Evolutionary conservation across 1,140 invertebrate species (phyloP).

Genomic region (Zaprionus camerounensis): DNA sequence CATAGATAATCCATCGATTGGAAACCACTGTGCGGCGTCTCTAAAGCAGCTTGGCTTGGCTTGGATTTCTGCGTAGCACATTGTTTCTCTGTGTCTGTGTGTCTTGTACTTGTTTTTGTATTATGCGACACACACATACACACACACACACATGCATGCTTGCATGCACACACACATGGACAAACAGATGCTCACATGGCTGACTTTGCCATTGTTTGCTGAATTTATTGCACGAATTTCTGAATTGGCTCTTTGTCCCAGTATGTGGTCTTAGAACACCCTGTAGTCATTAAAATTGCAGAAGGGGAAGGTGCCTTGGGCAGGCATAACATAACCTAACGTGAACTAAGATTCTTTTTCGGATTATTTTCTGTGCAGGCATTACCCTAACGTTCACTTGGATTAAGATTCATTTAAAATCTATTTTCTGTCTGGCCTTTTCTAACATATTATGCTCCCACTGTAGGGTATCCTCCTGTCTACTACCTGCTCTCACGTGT

Average conservation of each 20-base stretch:
- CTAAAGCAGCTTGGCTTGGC: constrained; percentile 45
- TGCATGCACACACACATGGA: constrained; percentile 34
- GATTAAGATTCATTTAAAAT: too few relatives aligned
- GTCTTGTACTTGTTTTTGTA: constrained; percentile 25
- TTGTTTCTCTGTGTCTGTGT: constrained; percentile 54
- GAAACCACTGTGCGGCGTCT: constrained; percentile 46
- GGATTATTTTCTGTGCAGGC: not conserved
- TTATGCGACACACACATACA: constrained; percentile 8
- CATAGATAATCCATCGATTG: not conserved
- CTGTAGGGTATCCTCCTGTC: not conserved
- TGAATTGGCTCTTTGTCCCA: constrained; percentile 74
- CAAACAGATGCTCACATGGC: constrained; percentile 42
- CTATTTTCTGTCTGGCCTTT: not conserved
- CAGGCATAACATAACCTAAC: not conserved
- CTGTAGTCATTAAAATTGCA: constrained; percentile 8
- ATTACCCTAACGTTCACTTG: not conserved
- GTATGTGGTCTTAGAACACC: constrained; percentile 67
- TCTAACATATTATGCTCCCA: too few relatives aligned
- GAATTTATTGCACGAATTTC: constrained; percentile 81
- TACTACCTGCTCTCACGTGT: not conserved
- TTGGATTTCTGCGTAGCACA: constrained; percentile 48
- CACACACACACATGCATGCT: constrained; percentile 20
- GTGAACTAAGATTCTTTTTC: too few relatives aligned
- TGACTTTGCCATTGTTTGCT: constrained; percentile 72
- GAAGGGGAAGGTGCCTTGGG: not conserved